These are phyloP conservation scores for Branchinecta lindahli DNA, from an alignment of 1,140 invertebrate species.

Conservation along the genomic window DNA sequence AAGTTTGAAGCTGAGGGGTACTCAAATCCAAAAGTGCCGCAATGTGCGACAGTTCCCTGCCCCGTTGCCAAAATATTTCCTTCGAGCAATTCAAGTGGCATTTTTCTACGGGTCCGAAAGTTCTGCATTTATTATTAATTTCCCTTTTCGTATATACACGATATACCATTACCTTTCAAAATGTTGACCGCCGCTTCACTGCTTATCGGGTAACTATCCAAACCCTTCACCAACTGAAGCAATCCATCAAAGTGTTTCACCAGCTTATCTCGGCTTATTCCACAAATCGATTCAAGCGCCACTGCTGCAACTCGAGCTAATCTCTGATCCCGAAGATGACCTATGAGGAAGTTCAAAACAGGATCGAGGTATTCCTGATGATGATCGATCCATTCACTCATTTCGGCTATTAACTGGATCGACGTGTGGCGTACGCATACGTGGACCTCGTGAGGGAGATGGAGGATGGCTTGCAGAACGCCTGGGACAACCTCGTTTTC, in stretches of 20 bases:
- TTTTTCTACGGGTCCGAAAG: no score
- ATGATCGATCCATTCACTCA: constrained; percentile 87
- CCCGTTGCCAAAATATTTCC: no score
- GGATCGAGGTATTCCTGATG: constrained; percentile 64
- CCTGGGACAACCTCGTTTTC: constrained; percentile 83
- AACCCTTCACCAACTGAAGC: constrained; percentile 57
- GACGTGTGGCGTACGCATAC: constrained; percentile 76
- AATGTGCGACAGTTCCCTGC: no score
- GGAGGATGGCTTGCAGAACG: constrained; percentile 76
- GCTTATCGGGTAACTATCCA: constrained; percentile 62
- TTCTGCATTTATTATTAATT: no score
- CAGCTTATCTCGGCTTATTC: constrained; percentile 61
- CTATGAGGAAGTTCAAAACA: constrained; percentile 59
- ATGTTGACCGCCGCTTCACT: constrained; percentile 65
- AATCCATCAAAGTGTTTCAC: constrained; percentile 56
- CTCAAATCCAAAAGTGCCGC: no score
- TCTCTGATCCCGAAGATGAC: constrained; percentile 51
- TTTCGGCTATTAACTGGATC: constrained; percentile 71
- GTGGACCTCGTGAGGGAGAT: constrained; percentile 65
- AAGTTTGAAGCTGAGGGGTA: no score
- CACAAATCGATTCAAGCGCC: constrained; percentile 47
- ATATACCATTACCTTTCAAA: constrained; percentile 46
- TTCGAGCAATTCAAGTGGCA: no score
- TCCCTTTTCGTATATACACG: no score
- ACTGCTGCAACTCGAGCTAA: constrained; percentile 58